Conservation (phyloP, 2,888 invertebrate species). For the Cephus rjabovi region DNA sequence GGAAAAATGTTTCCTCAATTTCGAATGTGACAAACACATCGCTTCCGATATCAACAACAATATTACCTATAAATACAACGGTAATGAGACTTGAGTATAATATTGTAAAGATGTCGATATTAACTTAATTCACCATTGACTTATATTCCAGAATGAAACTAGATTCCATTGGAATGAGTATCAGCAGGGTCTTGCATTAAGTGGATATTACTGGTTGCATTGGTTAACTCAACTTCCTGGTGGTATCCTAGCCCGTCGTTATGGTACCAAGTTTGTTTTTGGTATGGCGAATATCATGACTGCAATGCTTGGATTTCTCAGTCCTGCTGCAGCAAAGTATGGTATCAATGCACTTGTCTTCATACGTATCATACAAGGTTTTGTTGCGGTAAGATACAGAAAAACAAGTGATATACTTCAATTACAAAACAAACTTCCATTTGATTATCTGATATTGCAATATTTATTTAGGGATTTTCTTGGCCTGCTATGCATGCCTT, state of each 20-base stretch:
- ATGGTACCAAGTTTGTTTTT: constrained; percentile 79
- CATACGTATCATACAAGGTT: constrained; percentile 76
- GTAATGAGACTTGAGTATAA: constrained; percentile 14
- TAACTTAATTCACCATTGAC: neutral
- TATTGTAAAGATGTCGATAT: neutral
- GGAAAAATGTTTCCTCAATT: constrained; percentile 17
- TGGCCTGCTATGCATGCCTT: constrained; percentile 85
- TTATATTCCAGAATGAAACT: constrained; percentile 34
- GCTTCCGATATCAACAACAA: constrained; percentile 17
- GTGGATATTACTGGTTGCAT: constrained; percentile 81
- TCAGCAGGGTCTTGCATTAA: constrained; percentile 74
- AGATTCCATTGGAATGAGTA: constrained; percentile 75
- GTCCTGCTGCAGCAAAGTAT: constrained; percentile 74
- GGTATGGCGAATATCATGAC: constrained; percentile 76
- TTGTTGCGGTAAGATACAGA: constrained; percentile 73
- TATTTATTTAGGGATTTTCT: constrained; percentile 70
- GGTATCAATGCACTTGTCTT: constrained; percentile 71
- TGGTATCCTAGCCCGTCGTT: constrained; percentile 75
- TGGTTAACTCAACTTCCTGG: constrained; percentile 80
- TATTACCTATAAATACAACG: constrained; percentile 7
- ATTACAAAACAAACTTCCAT: neutral
- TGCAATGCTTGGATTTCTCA: constrained; percentile 74
- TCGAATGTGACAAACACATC: constrained; percentile 28
- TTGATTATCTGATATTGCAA: neutral
- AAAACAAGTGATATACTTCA: neutral